Base-by-base conservation (phyloP, 2,888 invertebrate genomes). In the Dynastes tityus region DNA sequence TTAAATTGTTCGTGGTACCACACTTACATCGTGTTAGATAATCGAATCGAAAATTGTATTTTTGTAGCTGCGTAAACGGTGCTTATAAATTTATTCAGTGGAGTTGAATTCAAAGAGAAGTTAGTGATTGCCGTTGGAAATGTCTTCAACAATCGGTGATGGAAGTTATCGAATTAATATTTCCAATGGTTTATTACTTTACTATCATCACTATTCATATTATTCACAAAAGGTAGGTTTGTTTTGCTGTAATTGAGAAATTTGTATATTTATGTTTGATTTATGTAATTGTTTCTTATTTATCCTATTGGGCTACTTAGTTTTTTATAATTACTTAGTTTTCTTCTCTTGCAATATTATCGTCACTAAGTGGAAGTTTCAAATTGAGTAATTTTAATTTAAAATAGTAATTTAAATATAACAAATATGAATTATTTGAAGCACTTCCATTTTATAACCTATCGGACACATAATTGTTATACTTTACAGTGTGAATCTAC, bases 201-300 rank as follows among this genome's bases (percentile, higher is more conserved):
- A 93, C 85, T 92, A 92, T 84, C 93, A 94, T 88, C 92, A 92
- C 80, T 94, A 94, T 87, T 94, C 94, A 83, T 94, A 92, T 87
- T 94, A 94, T 86, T 94, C 94, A 51, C 94, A 94, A 90, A 94
- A 94, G 92, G 94, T 94, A 90, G 88, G 77, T 74, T n/a, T 45
- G 37, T 29, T 65, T 45, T 65, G 32, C n/a, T 71, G 8, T 16
- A 65, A 65, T 16, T 45, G 45, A 37, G 16, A 6, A 16, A n/a
- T 2, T 45, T 45, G 45, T 45, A 45, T 45, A 8, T 8, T 32
- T 16, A 29, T 71, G 49, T 61, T 73, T 61, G 61, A 73, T 73
- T 73, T 73, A 73, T 61, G 40, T 73, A 73, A 73, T 73, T 58
- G n/a, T 68, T 70, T 67, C 16, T 37, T 37, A 5, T 37, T 37